phyloP scores from a whole-genome alignment of 2,888 invertebrate genomes.

The Oligia fasciuncula region DNA sequence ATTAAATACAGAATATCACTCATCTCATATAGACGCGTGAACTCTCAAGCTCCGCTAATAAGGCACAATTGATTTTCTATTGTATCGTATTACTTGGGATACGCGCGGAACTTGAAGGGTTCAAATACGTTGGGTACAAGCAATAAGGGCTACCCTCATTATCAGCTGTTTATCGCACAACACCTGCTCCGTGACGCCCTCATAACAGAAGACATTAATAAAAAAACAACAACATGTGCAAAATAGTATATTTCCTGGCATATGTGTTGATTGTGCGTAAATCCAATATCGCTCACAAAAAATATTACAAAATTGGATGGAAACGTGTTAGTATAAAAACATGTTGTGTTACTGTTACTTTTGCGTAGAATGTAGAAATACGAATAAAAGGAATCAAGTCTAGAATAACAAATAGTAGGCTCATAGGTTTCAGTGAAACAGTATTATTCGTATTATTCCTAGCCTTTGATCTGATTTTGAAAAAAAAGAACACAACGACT shows the following conservation, averaged over 20 bases:
- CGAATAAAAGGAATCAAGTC: neutral
- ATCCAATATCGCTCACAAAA: conserved; percentile 9
- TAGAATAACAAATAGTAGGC: conserved; percentile 9
- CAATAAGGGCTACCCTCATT: conserved; percentile 38
- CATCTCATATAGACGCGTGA: neutral
- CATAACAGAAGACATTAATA: conserved; percentile 58
- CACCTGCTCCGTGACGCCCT: conserved; percentile 51
- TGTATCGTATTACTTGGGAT: too few species aligned
- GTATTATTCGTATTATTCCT: conserved; percentile 6
- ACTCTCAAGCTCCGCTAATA: too few species aligned
- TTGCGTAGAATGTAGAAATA: neutral
- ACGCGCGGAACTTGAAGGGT: too few species aligned
- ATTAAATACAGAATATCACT: neutral
- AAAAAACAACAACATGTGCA: conserved; percentile 62
- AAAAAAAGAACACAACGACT: conserved; percentile 29
- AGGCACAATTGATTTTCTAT: too few species aligned
- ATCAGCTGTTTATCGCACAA: conserved; percentile 62
- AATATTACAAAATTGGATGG: neutral
- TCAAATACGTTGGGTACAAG: conserved; percentile 11
- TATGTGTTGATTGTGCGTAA: conserved; percentile 24
- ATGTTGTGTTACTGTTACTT: neutral
- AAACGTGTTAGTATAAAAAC: neutral
- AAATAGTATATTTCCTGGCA: conserved; percentile 60
- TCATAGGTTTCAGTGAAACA: conserved; percentile 16
- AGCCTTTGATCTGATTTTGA: conserved; percentile 31